Conservation (phyloP, 2,113 vertebrate genomes). For the Thomomys bottae region DNA sequence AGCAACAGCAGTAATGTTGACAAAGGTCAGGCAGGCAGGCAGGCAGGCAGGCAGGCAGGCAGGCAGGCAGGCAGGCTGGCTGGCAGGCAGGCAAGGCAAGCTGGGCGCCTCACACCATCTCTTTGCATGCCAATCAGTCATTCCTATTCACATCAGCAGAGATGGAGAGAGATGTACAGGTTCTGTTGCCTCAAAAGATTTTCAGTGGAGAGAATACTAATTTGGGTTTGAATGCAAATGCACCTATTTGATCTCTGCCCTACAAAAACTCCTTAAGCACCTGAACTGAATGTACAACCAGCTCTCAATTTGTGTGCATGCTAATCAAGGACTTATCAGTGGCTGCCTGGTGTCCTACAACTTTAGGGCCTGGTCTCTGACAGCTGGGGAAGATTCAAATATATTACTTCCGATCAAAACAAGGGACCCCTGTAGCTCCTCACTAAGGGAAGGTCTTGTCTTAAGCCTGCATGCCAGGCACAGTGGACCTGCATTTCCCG, state of each 20-base stretch:
- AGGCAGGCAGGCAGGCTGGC: not conserved
- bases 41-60: too few relatives aligned
- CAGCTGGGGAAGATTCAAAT: not conserved
- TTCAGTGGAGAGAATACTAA: not conserved
- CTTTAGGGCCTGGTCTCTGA: not conserved
- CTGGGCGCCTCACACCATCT: too few relatives aligned
- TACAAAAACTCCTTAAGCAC: not conserved
- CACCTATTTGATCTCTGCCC: constrained; percentile 23
- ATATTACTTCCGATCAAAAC: not conserved
- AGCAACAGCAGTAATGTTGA: not conserved
- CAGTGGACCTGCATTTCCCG: rapidly evolving
- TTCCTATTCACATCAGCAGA: not conserved
- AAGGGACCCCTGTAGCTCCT: not conserved
- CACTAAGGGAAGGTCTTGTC: not conserved
- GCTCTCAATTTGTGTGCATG: not conserved
- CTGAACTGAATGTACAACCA: not conserved
- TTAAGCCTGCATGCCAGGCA: not conserved
- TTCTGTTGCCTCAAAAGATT: constrained; percentile 5
- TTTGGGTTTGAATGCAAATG: not conserved
- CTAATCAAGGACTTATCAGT: not conserved
- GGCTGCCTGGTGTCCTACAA: not conserved
- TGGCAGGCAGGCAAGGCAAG: too few relatives aligned
- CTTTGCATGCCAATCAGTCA: not conserved
- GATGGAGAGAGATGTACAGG: not conserved
- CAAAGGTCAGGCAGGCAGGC: too few relatives aligned